Evolutionary conservation across 2,888 invertebrate species (phyloP).

Genomic region (Serrognathus titanus): DNA sequence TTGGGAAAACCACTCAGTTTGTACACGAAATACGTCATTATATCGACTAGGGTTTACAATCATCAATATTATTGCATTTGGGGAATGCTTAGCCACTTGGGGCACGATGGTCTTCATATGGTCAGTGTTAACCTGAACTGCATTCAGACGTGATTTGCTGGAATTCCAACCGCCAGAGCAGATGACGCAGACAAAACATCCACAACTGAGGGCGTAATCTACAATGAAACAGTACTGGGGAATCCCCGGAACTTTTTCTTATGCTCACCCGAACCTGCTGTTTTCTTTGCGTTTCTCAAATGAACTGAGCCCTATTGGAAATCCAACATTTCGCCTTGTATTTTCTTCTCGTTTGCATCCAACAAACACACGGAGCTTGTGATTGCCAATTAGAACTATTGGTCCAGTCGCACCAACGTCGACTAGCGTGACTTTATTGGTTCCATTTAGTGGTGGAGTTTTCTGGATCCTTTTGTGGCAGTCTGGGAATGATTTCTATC

Average conservation of each 20-base stretch:
- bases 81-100: slow-evolving; percentile 71
- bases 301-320: slow-evolving; percentile 54
- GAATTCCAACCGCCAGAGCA: slow-evolving; percentile 83
- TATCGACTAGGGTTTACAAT: slow-evolving; percentile 88
- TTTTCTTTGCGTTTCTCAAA: no score
- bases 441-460: background rate
- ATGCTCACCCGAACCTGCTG: no score
- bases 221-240: slow-evolving; percentile 9
- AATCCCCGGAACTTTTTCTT: no score
- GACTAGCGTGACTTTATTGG: slow-evolving; percentile 42
- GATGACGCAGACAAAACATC: slow-evolving; percentile 76
- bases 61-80: slow-evolving; percentile 73
- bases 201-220: slow-evolving; percentile 70
- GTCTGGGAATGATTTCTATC: no score
- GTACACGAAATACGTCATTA: slow-evolving; percentile 86
- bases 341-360: slow-evolving; percentile 56
- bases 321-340: slow-evolving; percentile 62
- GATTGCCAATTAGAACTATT: slow-evolving; percentile 55
- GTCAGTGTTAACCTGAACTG: slow-evolving; percentile 82
- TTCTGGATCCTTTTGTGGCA: no score
- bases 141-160: slow-evolving; percentile 73
- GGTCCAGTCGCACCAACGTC: slow-evolving; percentile 60
- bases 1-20: slow-evolving; percentile 80
- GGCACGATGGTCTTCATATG: slow-evolving; percentile 80
- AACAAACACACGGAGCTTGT: slow-evolving; percentile 56